phyloP scores from a whole-genome alignment of 2,888 invertebrate genomes.

The Drosophila robusta region DNA sequence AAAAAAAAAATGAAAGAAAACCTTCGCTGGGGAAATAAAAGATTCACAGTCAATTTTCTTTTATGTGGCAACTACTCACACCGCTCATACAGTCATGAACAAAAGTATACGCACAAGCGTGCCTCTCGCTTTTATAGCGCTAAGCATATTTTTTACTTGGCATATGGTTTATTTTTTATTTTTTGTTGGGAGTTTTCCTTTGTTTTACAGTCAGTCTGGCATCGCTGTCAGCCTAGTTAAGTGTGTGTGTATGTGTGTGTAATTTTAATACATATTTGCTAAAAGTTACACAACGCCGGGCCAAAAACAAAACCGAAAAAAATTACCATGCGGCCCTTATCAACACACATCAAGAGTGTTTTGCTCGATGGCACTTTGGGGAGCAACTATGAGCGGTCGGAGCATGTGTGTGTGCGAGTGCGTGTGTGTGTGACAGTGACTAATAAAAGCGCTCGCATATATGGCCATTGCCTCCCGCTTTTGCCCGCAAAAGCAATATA shows the following conservation, averaged over 20 bases:
- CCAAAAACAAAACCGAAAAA: slow-evolving; percentile 45
- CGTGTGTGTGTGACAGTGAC: slow-evolving; percentile 62
- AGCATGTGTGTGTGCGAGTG: slow-evolving; percentile 11
- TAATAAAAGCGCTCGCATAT: slow-evolving; percentile 68
- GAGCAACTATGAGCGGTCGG: slow-evolving; percentile 61
- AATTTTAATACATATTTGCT: slow-evolving; percentile 66
- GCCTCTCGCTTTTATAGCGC: slow-evolving; percentile 51
- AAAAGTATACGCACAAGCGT: slow-evolving; percentile 26
- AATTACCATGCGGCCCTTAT: slow-evolving; percentile 69
- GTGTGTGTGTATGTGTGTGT: slow-evolving; percentile 30
- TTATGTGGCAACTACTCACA: slow-evolving; percentile 57
- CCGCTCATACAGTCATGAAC: slow-evolving; percentile 6
- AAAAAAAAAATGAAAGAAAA: background rate
- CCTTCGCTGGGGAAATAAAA: slow-evolving; percentile 58
- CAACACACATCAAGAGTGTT: slow-evolving; percentile 68
- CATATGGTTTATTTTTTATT: slow-evolving; percentile 23
- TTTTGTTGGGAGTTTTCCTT: background rate
- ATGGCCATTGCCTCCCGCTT: slow-evolving; percentile 27
- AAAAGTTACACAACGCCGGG: slow-evolving; percentile 38
- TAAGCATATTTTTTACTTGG: slow-evolving; percentile 61
- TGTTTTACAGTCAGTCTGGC: slow-evolving; percentile 16
- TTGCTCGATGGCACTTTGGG: slow-evolving; percentile 76
- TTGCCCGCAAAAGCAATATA: slow-evolving; percentile 70
- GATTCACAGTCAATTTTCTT: slow-evolving; percentile 78
- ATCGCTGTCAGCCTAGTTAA: slow-evolving; percentile 36